Base-by-base conservation (phyloP, 2,113 vertebrate genomes). In the Otis tarda region DNA sequence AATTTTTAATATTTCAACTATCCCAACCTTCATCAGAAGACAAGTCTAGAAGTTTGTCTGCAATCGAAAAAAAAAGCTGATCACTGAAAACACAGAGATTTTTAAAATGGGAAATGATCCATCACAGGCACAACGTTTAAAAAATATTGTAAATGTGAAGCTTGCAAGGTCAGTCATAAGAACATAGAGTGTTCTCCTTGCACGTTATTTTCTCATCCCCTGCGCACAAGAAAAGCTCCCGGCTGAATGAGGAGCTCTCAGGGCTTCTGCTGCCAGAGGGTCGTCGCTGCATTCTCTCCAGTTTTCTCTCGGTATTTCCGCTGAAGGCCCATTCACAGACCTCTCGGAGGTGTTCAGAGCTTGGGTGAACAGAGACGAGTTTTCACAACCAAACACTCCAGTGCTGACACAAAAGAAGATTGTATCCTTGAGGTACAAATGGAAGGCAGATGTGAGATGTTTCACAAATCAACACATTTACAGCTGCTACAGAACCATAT, bases 221-320 rank as follows among this genome's bases (percentile, higher is more conserved):
- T 17, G 12, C 8, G 9, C 4, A 1, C 0, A 1, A 83, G 55
- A n/a, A 47, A 21, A 41, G 11, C 23, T 83, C 20, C 31, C 45
- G 63, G 31, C n/a, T 77, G 41, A 37, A 31, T 19, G 43, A 76
- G 52, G 24, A 87, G 17, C 31, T 37, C 19, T 67, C 20, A 8
- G 30, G 52, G 22, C n/a, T 57, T 47, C 41, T 83, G 49, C 28
- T 86, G n/a, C 27, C 9, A 15, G 47, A 61, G 50, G 17, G 19
- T 41, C 52, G 79, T 70, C 28, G 4, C 25, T 47, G 28, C 31
- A 18, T 35, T 19, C 25, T 14, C 28, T 64, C 25, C 31, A 12
- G 23, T 63, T 56, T 61, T 76, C 35, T 23, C n/a, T 60, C 60
- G 21, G 47, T 31, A 43, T 3, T 19, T 25, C 39, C n/a, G n/a